phyloP scores from a whole-genome alignment of 2,113 vertebrate genomes.

The Mustelus asterias region DNA sequence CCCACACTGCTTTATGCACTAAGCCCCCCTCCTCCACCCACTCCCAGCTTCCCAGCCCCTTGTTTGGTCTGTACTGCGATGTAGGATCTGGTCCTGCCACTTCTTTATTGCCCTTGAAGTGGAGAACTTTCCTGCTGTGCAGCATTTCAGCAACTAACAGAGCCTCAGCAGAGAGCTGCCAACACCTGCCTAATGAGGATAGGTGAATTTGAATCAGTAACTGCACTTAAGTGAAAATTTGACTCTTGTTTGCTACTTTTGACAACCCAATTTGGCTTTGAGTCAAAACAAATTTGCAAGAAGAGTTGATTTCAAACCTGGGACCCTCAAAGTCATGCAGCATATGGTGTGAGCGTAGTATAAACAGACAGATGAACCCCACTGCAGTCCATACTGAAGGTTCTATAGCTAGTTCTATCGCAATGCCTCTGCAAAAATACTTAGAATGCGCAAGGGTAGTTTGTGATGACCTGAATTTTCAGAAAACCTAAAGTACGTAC shows the following conservation, averaged over 20 bases:
- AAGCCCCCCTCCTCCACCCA: too few relatives aligned
- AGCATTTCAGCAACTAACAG: not conserved
- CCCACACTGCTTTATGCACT: too few relatives aligned
- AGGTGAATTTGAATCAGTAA: constrained; percentile 5
- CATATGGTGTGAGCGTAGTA: not conserved
- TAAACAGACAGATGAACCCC: too few relatives aligned
- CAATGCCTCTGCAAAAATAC: not conserved
- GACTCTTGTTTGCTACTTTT: not conserved
- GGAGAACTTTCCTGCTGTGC: not conserved
- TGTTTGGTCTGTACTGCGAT: not conserved
- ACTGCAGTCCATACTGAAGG: not conserved
- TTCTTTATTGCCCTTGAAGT: not conserved
- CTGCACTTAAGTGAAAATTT: not conserved
- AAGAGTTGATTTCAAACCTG: not conserved
- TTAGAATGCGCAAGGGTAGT: not conserved
- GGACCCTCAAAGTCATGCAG: not conserved
- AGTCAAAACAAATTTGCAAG: not conserved
- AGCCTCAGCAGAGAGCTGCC: constrained; percentile 8
- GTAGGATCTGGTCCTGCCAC: not conserved
- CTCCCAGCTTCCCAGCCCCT: too few relatives aligned
- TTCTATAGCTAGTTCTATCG: not conserved
- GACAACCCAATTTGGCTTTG: constrained; percentile 11
- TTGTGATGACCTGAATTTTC: not conserved
- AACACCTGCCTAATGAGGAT: not conserved
- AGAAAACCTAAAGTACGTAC: not conserved